Evolutionary conservation across 2,797 vertebrate species (phyloP).

Genomic region (Cirrhinus mrigala): DNA sequence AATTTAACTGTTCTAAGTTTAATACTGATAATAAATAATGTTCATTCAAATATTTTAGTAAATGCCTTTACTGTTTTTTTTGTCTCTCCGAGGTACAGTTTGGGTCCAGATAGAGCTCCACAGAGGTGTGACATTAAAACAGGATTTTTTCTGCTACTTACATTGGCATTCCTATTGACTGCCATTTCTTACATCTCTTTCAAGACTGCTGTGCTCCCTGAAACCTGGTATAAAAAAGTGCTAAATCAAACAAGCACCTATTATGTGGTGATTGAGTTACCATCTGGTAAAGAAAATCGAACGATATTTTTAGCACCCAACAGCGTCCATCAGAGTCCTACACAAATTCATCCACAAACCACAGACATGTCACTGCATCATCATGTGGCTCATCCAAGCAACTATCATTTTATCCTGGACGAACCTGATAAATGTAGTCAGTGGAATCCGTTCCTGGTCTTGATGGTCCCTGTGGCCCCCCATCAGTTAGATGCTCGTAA

Average conservation of each 20-base stretch:
- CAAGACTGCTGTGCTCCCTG: background rate
- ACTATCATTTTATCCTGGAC: constrained; percentile 77
- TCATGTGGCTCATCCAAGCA: constrained; percentile 69
- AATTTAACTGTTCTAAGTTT: too few relatives aligned
- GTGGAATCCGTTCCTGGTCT: constrained; percentile 74
- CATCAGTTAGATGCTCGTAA: constrained; percentile 39
- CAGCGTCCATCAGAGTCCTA: background rate
- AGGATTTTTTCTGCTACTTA: constrained; percentile 38
- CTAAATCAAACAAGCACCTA: background rate
- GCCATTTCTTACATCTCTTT: background rate
- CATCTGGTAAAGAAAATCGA: background rate
- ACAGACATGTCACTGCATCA: constrained; percentile 12
- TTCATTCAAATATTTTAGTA: too few relatives aligned
- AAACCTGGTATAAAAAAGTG: background rate
- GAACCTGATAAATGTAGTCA: constrained; percentile 68
- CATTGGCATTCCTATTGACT: background rate
- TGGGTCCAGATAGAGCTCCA: background rate
- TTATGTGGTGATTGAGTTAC: background rate
- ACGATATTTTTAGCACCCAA: background rate
- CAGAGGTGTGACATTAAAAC: constrained; percentile 14
- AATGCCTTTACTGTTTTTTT: background rate
- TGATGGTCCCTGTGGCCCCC: constrained; percentile 74
- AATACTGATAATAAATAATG: too few relatives aligned
- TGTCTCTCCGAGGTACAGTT: background rate
- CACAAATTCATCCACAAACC: background rate